Base-by-base conservation (phyloP, 2,113 vertebrate species). In the Brachirus orientalis region DNA sequence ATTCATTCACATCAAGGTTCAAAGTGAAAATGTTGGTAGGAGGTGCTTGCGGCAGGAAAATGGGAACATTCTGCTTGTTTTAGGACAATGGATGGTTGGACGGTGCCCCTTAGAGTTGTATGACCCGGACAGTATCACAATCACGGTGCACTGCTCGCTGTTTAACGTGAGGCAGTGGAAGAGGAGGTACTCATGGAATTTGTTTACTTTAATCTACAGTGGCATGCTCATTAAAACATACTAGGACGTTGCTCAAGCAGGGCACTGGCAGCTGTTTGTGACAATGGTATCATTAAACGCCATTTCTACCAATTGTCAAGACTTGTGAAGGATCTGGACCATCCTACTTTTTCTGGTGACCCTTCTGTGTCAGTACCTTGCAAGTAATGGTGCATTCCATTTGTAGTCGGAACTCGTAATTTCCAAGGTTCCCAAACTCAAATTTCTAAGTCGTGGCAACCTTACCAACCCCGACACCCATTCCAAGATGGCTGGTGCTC, bases 1-100 rank as follows among this genome's bases (percentile, higher is more conserved):
- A 13, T 64, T 85, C 72, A 83, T 87, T 82, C 72, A 84, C 59
- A 61, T 62, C 75, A 38, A 16, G 1, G 60, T 48, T 75, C 70
- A 69, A 61, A 80, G 74, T n/a, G 44, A 58, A 58, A 74, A 75
- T 8, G 7, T 7, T 46, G 28, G 50, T 38, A 35, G 64, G 60
- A 41, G 37, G 33, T 6, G 2, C 35, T 7, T 2, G 10, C 60
- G 19, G 63, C 58, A 57, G 56, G 57, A 54, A 41, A 83, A 77
- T 47, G 17, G 44, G 62, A 64, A 72, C 65, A 68, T 72, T 85
- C 56, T 72, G 65, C 63, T 65, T 55, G 54, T 71, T 79, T 51
- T 11, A 10, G 64, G 43, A 82, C 60, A 80, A 72, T 62, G 53
- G 33, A 58, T 54, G 28, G 5, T 45, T 40, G 38, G 38, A 40